Percentiles rank a stretch among this genome's conserved stretches.
Evolutionary conservation across 2,113 vertebrate genomes (phyloP).

Genomic region (Hassar affinis): DNA sequence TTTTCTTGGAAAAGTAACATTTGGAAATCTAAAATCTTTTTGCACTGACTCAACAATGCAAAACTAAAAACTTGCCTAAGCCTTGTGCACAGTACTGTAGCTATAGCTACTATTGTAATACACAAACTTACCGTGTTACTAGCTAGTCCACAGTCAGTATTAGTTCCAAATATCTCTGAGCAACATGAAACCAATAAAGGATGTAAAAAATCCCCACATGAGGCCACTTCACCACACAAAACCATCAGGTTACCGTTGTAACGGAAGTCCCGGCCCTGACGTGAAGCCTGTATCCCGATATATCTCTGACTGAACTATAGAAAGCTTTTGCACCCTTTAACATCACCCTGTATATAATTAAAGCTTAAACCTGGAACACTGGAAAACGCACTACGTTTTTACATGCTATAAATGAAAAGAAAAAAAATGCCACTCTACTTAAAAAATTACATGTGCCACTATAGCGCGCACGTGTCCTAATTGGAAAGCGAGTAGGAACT

Average conservation of each 20-base stretch:
- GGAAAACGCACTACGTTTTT: slow-evolving; percentile 21
- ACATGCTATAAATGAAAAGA: slow-evolving; percentile 36
- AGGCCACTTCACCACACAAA: background rate
- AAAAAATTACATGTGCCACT: slow-evolving; percentile 3
- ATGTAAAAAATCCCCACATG: background rate
- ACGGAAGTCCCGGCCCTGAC: background rate
- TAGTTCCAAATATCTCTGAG: background rate
- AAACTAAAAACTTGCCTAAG: no score
- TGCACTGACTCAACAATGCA: no score
- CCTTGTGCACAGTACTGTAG: background rate
- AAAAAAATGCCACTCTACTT: slow-evolving; percentile 11
- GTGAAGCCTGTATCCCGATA: background rate
- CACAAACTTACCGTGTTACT: background rate
- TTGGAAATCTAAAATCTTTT: no score
- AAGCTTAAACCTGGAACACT: slow-evolving; percentile 5
- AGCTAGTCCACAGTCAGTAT: background rate
- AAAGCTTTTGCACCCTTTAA: slow-evolving; percentile 12
- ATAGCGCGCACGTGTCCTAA: slow-evolving; percentile 35
- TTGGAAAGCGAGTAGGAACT: slow-evolving; percentile 48
- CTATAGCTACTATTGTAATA: background rate
- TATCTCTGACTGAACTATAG: slow-evolving; percentile 16
- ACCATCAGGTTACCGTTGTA: background rate
- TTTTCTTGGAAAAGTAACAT: no score
- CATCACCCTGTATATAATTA: slow-evolving; percentile 16
- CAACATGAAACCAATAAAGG: background rate